A percentile compares a stretch with the other conserved stretches of the same genome.
These are phyloP conservation scores for Okamejei kenojei DNA, from an alignment of 2,797 vertebrate species.

Conservation along the genomic window DNA sequence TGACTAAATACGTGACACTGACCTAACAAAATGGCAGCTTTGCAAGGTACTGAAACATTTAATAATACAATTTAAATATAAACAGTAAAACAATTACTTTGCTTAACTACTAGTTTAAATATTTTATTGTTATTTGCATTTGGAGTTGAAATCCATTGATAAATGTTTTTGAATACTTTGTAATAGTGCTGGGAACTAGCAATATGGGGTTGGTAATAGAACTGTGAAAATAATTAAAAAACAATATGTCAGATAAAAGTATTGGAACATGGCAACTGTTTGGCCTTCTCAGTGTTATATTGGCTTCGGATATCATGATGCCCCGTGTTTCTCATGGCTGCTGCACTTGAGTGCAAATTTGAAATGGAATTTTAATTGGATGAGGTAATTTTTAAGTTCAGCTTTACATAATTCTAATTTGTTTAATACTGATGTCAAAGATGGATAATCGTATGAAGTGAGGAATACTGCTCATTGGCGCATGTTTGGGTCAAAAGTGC, in stretches of 20 bases:
- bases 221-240: no score
- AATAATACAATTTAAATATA: background rate
- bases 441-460: no score
- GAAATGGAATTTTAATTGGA: background rate
- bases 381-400: background rate
- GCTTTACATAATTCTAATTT: background rate
- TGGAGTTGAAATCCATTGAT: no score
- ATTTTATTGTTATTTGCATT: no score
- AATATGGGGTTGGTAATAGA: no score
- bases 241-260: background rate
- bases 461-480: no score
- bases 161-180: no score
- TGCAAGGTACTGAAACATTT: background rate
- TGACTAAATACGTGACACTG: background rate
- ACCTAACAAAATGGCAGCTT: background rate
- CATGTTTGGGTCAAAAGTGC: no score
- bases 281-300: background rate
- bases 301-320: background rate
- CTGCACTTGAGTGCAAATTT: background rate
- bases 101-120: no score
- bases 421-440: background rate
- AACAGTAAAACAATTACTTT: no score
- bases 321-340: background rate
- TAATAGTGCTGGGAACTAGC: no score
- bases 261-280: background rate